phyloP scores from a whole-genome alignment of 2,113 vertebrate genomes.

The Ochotona curzoniae region DNA sequence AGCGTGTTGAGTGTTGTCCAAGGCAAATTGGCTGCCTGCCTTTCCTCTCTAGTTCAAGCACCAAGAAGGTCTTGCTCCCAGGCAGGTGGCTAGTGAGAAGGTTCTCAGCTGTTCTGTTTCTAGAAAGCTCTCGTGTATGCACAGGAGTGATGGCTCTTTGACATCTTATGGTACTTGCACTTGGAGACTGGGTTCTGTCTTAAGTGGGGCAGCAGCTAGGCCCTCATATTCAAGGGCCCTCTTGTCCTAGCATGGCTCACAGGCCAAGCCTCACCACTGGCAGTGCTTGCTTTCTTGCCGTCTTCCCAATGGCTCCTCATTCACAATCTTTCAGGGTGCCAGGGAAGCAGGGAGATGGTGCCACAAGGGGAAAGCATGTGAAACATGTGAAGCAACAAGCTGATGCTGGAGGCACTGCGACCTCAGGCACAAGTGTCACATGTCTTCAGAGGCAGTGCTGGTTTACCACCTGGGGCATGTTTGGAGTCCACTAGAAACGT shows the following conservation, averaged over 20 bases:
- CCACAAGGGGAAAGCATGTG: background rate
- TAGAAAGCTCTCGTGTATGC: background rate
- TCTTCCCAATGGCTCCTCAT: background rate
- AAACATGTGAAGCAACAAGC: background rate
- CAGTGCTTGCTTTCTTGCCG: background rate
- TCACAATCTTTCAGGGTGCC: background rate
- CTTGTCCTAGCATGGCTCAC: background rate
- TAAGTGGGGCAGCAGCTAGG: background rate
- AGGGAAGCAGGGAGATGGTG: background rate
- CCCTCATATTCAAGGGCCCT: background rate
- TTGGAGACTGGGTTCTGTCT: background rate
- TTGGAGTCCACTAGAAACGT: background rate
- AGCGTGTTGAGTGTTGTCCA: background rate
- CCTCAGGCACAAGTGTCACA: background rate
- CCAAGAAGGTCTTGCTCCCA: background rate
- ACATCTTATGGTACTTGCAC: background rate
- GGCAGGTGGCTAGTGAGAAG: background rate
- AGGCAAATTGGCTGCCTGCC: background rate
- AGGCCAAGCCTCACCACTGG: too few relatives aligned
- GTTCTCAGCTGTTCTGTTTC: background rate
- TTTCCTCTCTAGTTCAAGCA: background rate
- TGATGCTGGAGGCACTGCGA: background rate
- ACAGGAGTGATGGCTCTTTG: background rate
- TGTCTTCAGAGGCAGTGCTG: background rate
- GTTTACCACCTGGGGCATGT: background rate